These are phyloP conservation scores for Aproaerema taeniolella DNA, from an alignment of 2,888 invertebrate genomes.

Conservation along the genomic window DNA sequence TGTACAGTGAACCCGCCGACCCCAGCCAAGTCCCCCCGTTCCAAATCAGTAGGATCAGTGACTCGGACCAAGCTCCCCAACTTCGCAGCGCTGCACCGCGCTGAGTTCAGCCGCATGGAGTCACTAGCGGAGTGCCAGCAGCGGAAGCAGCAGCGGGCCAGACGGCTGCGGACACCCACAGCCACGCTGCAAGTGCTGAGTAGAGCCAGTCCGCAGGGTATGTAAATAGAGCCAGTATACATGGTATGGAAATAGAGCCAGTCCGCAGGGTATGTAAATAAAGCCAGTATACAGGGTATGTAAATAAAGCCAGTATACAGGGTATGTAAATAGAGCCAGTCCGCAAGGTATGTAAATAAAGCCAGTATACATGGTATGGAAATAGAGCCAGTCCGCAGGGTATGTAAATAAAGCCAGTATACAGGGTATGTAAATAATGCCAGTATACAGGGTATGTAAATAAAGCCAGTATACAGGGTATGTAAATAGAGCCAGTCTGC, in stretches of 20 bases:
- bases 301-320: constrained; percentile 47
- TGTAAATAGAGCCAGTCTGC: no score
- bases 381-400: no score
- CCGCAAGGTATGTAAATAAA: no score
- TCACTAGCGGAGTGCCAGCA: constrained; percentile 79
- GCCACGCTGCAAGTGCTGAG: constrained; percentile 34
- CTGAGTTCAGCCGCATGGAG: constrained; percentile 82
- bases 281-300: no score
- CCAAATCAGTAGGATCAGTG: no score
- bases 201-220: constrained; percentile 49
- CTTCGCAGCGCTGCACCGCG: constrained; percentile 82
- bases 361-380: constrained; percentile 45
- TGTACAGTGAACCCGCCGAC: constrained; percentile 31
- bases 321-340: no score
- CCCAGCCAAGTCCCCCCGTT: constrained; percentile 37
- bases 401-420: no score
- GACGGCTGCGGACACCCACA: constrained; percentile 52
- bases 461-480: no score
- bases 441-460: no score
- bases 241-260: no score
- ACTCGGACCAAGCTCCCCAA: constrained; percentile 81
- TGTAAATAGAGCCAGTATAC: no score
- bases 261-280: constrained; percentile 45
- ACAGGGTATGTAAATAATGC: no score
- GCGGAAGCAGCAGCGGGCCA: constrained; percentile 61